Conservation (phyloP, 2,113 vertebrate genomes). For the Psephotus haematonotus region DNA sequence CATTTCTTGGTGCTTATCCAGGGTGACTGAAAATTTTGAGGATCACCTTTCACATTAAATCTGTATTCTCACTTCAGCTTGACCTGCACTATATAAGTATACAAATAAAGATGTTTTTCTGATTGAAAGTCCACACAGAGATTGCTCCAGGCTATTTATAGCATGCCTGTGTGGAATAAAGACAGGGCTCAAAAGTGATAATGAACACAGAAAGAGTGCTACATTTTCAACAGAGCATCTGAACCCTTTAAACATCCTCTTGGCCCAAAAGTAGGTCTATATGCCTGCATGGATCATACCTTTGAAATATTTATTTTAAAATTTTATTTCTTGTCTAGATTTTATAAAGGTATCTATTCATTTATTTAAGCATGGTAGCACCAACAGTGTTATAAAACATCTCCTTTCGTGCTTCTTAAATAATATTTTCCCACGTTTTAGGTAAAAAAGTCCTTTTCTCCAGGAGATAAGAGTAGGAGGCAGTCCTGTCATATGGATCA, state of each 20-base stretch:
- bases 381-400: background rate
- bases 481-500: background rate
- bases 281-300: background rate
- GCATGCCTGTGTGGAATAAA: background rate
- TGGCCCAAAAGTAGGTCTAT: background rate
- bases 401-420: background rate
- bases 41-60: slow-evolving; percentile 41
- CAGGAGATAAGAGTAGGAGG: background rate
- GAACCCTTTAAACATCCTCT: background rate
- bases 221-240: background rate
- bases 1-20: background rate
- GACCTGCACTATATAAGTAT: background rate
- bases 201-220: background rate
- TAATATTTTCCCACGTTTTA: background rate
- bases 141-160: slow-evolving; percentile 15
- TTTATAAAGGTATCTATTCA: background rate
- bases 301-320: background rate
- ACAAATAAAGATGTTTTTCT: slow-evolving; percentile 20
- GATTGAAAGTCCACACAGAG: slow-evolving; percentile 3
- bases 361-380: background rate
- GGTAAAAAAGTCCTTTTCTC: background rate
- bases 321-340: background rate
- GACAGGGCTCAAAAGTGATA: background rate
- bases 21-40: slow-evolving; percentile 3
- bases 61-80: slow-evolving; percentile 27